Percentiles rank a stretch among this genome's conserved stretches.
phyloP scores from a whole-genome alignment of 2,113 vertebrate species.

The Charina bottae region DNA sequence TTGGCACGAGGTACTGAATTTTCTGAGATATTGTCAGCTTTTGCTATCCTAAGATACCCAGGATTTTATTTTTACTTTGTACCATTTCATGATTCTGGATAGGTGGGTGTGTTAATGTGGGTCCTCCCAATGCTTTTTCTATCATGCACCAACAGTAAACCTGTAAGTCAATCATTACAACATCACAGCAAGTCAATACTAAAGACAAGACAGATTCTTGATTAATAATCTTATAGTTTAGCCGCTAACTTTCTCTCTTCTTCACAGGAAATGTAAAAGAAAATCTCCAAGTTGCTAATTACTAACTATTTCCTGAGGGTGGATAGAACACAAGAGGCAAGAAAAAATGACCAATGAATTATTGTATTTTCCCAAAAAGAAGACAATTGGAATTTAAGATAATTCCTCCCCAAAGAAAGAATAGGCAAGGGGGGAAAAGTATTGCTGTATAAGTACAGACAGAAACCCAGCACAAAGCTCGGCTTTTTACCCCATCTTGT shows the following conservation, averaged over 20 bases:
- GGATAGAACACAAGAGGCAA: neutral
- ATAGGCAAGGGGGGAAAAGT: neutral
- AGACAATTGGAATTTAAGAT: neutral
- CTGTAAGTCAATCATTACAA: neutral
- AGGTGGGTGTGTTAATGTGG: neutral
- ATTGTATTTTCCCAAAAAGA: neutral
- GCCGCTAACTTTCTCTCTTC: neutral
- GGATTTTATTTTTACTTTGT: neutral
- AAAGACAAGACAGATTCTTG: neutral
- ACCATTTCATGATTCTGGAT: neutral
- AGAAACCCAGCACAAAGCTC: neutral
- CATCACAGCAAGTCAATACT: neutral
- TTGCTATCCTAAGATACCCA: neutral
- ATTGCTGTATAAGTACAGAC: neutral
- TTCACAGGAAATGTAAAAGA: neutral
- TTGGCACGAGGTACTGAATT: neutral
- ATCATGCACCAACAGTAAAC: neutral
- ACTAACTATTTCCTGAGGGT: neutral
- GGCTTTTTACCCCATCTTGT: neutral
- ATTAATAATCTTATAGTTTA: neutral
- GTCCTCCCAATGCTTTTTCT: neutral
- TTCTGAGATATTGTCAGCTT: neutral
- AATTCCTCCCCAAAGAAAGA: neutral
- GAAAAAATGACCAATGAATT: neutral
- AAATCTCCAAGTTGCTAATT: neutral